Percentiles rank a stretch among this genome's conserved stretches.
These are phyloP conservation scores for Sarotherodon lohbergeri DNA, from an alignment of 2,113 vertebrate species.

Conservation along the genomic window DNA sequence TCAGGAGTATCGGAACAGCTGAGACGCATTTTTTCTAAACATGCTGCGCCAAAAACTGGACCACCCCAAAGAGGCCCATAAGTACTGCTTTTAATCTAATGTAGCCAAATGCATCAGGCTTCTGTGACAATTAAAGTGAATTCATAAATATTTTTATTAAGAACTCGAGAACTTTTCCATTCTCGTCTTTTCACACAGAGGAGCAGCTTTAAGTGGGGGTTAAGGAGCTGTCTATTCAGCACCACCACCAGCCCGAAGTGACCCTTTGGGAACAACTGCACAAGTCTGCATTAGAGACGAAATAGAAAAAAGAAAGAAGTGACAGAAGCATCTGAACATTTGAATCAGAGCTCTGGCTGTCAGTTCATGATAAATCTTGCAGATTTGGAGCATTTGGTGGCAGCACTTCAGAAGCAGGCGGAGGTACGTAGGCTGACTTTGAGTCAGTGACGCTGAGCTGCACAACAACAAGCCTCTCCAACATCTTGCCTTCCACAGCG, in stretches of 20 bases:
- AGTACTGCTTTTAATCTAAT: neutral
- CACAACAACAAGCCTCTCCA: slow-evolving; percentile 48
- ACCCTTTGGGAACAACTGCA: neutral
- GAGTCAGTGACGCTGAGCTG: slow-evolving; percentile 40
- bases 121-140: neutral
- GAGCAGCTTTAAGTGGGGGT: neutral
- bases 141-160: neutral
- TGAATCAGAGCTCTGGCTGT: neutral
- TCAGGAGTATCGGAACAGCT: neutral
- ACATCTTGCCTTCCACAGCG: neutral
- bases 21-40: neutral
- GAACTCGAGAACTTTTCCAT: neutral
- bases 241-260: neutral
- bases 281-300: neutral
- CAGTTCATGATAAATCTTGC: neutral
- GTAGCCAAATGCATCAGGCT: neutral
- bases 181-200: neutral
- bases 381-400: neutral
- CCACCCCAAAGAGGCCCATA: neutral
- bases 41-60: neutral
- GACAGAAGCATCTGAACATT: neutral
- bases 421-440: slow-evolving; percentile 6
- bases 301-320: neutral
- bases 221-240: slow-evolving; percentile 15
- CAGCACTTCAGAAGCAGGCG: slow-evolving; percentile 22